These are phyloP conservation scores for Salvelinus fontinalis DNA, from an alignment of 2,113 vertebrate species.

Conservation along the genomic window DNA sequence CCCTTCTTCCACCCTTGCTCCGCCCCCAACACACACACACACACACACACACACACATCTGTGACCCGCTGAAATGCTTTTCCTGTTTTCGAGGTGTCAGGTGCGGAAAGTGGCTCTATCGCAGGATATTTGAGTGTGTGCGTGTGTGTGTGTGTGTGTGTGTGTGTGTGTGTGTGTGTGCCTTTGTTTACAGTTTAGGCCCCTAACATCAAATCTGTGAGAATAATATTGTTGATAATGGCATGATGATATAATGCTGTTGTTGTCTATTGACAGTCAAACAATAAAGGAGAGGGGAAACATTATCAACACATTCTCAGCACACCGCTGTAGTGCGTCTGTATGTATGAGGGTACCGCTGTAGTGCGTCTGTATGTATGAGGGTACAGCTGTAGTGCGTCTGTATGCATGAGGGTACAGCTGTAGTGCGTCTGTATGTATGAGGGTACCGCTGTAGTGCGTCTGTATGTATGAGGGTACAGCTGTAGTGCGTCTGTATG, in stretches of 20 bases:
- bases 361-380: too few species aligned
- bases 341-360: too few species aligned
- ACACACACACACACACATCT: constrained; percentile 43
- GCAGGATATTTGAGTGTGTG: constrained; percentile 58
- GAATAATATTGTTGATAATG: constrained; percentile 15
- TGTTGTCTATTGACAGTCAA: constrained; percentile 23
- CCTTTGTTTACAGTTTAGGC: constrained; percentile 59
- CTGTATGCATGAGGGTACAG: background rate
- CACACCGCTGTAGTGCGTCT: background rate
- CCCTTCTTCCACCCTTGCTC: constrained; percentile 16
- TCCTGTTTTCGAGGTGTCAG: constrained; percentile 77
- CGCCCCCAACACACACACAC: constrained; percentile 47
- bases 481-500: too few species aligned
- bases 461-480: background rate
- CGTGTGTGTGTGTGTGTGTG: constrained; percentile 12
- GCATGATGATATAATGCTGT: constrained; percentile 44
- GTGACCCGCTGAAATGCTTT: constrained; percentile 60
- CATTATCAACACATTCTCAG: background rate
- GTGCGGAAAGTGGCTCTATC: constrained; percentile 64
- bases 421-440: too few species aligned
- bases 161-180: background rate
- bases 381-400: background rate
- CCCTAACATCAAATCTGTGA: constrained; percentile 50
- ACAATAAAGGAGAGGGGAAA: constrained; percentile 23
- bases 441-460: too few species aligned